phyloP scores from a whole-genome alignment of 2,888 invertebrate genomes.

The Dolomedes plantarius region DNA sequence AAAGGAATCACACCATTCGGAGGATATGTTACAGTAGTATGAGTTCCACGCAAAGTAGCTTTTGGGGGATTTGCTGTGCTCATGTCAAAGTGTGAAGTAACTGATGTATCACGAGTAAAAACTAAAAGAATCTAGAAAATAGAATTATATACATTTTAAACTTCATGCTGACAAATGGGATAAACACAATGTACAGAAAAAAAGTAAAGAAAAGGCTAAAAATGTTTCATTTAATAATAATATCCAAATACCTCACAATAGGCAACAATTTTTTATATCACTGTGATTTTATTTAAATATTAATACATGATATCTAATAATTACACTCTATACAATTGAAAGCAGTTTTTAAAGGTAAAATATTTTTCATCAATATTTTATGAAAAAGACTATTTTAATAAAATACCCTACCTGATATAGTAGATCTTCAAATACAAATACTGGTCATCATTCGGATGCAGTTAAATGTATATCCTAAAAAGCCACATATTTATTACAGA shows the following conservation, averaged over 20 bases:
- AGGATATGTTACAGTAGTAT: constrained; percentile 86
- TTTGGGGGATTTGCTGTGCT: constrained; percentile 83
- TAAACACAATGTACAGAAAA: neutral
- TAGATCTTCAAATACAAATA: constrained; percentile 97
- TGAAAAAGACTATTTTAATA: too few species aligned
- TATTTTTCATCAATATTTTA: too few species aligned
- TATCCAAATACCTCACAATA: too few species aligned
- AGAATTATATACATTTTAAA: too few species aligned
- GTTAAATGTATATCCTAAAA: constrained; percentile 91
- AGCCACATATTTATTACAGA: too few species aligned
- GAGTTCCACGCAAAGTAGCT: constrained; percentile 85
- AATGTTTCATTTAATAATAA: neutral
- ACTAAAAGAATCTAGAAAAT: constrained; percentile 75
- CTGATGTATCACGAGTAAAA: constrained; percentile 74
- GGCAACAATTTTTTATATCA: too few species aligned
- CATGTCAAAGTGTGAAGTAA: constrained; percentile 83
- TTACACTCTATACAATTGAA: too few species aligned
- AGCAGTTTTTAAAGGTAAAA: too few species aligned
- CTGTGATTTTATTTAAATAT: too few species aligned
- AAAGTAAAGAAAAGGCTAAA: neutral
- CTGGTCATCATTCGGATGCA: constrained; percentile 97
- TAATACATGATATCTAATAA: too few species aligned
- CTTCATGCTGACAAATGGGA: too few species aligned
- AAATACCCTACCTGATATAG: constrained; percentile 86
- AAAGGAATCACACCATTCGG: constrained; percentile 97